Evolutionary conservation across 2,888 invertebrate genomes (phyloP).

Genomic region (Ctena decussata): DNA sequence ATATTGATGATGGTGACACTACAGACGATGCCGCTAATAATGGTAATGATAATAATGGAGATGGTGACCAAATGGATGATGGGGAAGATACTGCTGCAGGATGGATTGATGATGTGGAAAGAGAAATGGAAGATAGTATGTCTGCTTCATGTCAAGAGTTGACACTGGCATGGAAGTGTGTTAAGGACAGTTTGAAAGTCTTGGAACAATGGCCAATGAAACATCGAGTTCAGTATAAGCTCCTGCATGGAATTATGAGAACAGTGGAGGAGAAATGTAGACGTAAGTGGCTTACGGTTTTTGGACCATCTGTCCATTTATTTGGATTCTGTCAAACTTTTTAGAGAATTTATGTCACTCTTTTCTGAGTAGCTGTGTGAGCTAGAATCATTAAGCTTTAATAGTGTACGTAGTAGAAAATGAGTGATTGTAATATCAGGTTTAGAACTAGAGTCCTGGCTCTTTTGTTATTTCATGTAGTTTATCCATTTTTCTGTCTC

Average conservation of each 20-base stretch:
- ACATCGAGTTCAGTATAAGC: not conserved
- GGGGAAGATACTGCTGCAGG: not conserved
- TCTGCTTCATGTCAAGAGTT: conserved; percentile 31
- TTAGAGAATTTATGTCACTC: no score
- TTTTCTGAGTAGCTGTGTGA: no score
- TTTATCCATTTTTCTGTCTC: no score
- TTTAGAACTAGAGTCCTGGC: no score
- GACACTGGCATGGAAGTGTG: conserved; percentile 51
- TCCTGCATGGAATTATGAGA: conserved; percentile 22
- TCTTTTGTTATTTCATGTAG: no score
- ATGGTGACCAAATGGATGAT: not conserved
- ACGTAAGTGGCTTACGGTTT: conserved; percentile 52
- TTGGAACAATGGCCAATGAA: not conserved
- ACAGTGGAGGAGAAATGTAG: conserved; percentile 49
- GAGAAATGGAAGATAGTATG: conserved; percentile 15
- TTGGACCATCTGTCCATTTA: no score
- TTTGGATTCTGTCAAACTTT: no score
- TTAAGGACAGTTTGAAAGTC: conserved; percentile 33
- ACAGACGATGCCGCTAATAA: not conserved
- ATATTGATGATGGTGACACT: not conserved
- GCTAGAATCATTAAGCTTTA: no score
- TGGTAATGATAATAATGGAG: not conserved
- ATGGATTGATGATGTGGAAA: conserved; percentile 8
- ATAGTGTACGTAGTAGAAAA: no score
- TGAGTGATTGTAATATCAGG: no score